phyloP scores from a whole-genome alignment of 2,113 vertebrate species.

The Oryzias celebensis region DNA sequence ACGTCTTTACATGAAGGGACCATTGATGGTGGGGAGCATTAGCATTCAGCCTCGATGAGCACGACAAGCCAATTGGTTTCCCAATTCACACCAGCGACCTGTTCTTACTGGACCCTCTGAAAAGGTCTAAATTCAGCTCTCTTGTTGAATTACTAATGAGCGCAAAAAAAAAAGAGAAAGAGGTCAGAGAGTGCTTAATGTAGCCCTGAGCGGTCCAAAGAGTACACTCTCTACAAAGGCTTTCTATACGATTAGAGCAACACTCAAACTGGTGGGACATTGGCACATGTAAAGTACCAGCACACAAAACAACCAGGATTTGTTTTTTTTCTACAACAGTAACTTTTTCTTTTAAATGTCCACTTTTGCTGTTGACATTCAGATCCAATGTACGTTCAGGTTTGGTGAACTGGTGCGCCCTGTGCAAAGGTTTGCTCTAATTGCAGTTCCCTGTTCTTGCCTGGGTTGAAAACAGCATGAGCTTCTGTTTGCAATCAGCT shows the following conservation, averaged over 20 bases:
- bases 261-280: conserved; percentile 24
- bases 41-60: conserved; percentile 63
- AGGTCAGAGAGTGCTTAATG: conserved; percentile 52
- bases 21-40: conserved; percentile 71
- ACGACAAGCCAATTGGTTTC: conserved; percentile 64
- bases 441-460: conserved; percentile 36
- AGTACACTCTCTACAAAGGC: conserved; percentile 22
- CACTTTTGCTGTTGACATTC: conserved; percentile 31
- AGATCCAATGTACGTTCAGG: neutral
- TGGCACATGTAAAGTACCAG: conserved; percentile 47
- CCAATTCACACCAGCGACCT: conserved; percentile 54
- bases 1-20: conserved; percentile 55
- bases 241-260: conserved; percentile 26
- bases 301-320: conserved; percentile 41
- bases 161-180: conserved; percentile 22
- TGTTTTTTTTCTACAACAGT: conserved; percentile 33
- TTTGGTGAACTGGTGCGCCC: too few relatives aligned
- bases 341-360: conserved; percentile 35
- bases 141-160: conserved; percentile 62
- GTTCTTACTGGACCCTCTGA: conserved; percentile 54
- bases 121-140: conserved; percentile 51
- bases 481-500: conserved; percentile 56
- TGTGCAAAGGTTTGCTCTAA: conserved; percentile 18
- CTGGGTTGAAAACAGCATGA: conserved; percentile 37
- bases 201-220: conserved; percentile 31